phyloP scores from a whole-genome alignment of 1,140 invertebrate species.

The Adoxophyes honmai region DNA sequence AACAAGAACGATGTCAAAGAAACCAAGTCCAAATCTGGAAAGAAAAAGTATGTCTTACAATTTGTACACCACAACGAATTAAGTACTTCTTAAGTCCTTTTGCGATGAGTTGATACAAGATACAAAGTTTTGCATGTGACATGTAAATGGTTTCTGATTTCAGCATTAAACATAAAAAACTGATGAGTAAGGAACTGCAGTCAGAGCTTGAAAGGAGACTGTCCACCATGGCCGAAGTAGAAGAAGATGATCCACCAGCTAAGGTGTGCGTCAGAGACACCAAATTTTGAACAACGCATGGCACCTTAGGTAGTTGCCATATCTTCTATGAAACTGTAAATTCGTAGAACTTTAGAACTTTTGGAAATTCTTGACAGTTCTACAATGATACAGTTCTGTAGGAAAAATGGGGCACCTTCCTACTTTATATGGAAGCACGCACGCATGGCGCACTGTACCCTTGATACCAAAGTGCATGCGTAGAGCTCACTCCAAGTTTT shows the following conservation, averaged over 20 bases:
- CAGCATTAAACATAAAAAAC: constrained; percentile 73
- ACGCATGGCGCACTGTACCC: no score
- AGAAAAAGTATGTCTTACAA: constrained; percentile 64
- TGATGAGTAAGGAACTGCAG: constrained; percentile 69
- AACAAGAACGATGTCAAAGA: constrained; percentile 51
- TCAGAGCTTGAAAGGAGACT: constrained; percentile 72
- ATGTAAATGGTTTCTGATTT: constrained; percentile 26
- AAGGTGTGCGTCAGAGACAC: constrained; percentile 77
- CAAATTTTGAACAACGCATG: constrained; percentile 60
- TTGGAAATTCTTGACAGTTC: constrained; percentile 13
- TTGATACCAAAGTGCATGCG: neutral
- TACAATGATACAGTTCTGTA: neutral
- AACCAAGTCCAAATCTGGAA: constrained; percentile 55
- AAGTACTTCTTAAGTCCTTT: no score
- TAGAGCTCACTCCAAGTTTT: neutral
- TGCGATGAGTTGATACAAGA: no score
- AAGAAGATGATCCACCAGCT: constrained; percentile 74
- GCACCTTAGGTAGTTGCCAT: neutral
- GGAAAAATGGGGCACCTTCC: no score
- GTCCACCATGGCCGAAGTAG: constrained; percentile 72
- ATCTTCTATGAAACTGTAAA: no score
- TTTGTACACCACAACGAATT: no score
- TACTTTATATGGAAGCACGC: neutral
- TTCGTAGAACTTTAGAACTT: constrained; percentile 40
- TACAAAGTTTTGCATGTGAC: no score